These are phyloP conservation scores for Catagonus wagneri DNA, from an alignment of 2,113 vertebrate species.

Conservation along the genomic window DNA sequence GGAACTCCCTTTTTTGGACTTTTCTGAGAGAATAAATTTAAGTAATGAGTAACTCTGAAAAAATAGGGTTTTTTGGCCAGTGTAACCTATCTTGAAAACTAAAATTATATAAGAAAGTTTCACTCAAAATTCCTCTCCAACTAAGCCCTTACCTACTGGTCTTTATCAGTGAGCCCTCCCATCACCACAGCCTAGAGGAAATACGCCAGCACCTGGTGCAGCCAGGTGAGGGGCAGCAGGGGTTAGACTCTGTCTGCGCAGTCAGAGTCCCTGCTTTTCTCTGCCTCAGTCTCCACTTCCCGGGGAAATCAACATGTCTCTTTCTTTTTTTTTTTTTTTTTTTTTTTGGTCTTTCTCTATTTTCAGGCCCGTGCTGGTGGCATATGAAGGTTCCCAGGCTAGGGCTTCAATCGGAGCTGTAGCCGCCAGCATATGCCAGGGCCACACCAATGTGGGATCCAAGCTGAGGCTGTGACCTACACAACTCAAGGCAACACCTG, in stretches of 20 bases:
- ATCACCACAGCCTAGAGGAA: fast-evolving
- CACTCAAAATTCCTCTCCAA: fast-evolving
- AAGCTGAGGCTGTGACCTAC: too few species aligned
- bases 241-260: fast-evolving
- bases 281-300: fast-evolving
- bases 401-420: too few species aligned
- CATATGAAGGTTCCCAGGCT: too few species aligned
- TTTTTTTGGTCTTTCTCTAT: too few species aligned
- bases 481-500: too few species aligned
- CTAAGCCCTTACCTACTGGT: fast-evolving
- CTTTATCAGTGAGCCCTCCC: fast-evolving
- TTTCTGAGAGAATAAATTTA: not conserved
- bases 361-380: too few species aligned
- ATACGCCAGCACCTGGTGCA: fast-evolving
- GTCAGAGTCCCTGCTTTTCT: fast-evolving
- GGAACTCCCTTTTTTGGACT: too few species aligned
- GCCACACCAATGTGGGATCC: too few species aligned
- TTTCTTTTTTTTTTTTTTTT: too few species aligned
- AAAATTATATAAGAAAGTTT: not conserved
- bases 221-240: fast-evolving
- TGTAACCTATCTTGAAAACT: not conserved
- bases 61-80: too few species aligned
- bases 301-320: fast-evolving
- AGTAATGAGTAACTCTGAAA: not conserved
- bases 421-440: too few species aligned